Evolutionary conservation across 2,888 invertebrate species (phyloP), one percentile per base, ranked within the genome.

Genomic region (Ferrisia virgata): DNA sequence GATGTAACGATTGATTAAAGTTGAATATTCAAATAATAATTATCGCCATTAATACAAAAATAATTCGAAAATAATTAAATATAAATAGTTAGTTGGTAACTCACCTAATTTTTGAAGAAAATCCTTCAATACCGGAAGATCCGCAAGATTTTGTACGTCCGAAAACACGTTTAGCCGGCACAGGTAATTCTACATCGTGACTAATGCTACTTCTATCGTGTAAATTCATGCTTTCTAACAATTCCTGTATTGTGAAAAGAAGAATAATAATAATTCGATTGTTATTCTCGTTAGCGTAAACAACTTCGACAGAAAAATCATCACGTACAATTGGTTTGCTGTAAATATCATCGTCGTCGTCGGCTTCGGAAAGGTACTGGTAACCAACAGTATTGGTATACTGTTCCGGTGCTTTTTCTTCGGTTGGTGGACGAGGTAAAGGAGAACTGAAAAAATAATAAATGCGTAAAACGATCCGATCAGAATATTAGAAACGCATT

Each of bases 341-440:
- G 88, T 95, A 95, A 28, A 93, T 92, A 89, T 93, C 93, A 85
- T 92, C 92, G 87, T 91, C 88, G 87, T 90, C 86, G 89, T 87
- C 91, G 89, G 87, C 90, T 89, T 83, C 72, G 31, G 72, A 76
- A 88, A 90, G 90, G 88, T 92, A 89, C 89, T 92, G 43, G 88
- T 90, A 91, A 82, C 87, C 87, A 28, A 89, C 85, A 4, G 86
- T 86, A 85, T 87, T 89, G 64, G 86, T 87, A 72, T 87, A 87
- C 64, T 85, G 89, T 18, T 79, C 86, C 81, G 87, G 86, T 11
- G 87, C 87, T 86, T 92, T 91, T 85, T 94, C 93, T 86, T 94
- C 91, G 40, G 89, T 89, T n/a, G 95, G 94, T 43, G 95, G 90
- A 0, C 95, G 94, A 1, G 96, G 95, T 86, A 96, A 88, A 0